Conservation (phyloP, 2,113 vertebrate species). For the Pitta sordida region DNA sequence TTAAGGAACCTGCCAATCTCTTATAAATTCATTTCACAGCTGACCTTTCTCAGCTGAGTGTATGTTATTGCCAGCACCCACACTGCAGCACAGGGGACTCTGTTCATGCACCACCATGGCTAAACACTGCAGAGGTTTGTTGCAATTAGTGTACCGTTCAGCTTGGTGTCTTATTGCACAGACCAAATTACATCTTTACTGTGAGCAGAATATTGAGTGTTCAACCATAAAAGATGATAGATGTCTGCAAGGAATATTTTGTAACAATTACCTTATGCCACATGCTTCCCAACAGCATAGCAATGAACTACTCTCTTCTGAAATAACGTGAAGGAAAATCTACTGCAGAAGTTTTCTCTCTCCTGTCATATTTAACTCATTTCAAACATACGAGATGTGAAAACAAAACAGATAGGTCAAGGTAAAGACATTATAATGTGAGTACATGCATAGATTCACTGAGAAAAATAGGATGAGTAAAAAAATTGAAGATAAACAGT, state of each 20-base stretch:
- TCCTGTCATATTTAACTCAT: not conserved
- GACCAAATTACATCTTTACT: not conserved
- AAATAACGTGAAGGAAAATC: not conserved
- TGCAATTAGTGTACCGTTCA: not conserved
- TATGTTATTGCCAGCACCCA: not conserved
- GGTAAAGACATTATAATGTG: not conserved
- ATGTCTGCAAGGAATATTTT: constrained; percentile 1
- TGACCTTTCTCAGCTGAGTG: not conserved
- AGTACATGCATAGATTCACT: not conserved
- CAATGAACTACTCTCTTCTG: not conserved
- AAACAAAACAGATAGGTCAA: not conserved
- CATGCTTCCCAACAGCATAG: not conserved
- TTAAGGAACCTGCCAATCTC: not conserved
- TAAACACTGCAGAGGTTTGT: not conserved
- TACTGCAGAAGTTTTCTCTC: not conserved
- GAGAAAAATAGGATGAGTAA: not conserved
- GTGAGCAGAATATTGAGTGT: constrained; percentile 5
- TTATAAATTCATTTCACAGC: not conserved
- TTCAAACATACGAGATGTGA: not conserved
- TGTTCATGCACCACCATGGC: not conserved
- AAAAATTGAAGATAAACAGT: not conserved
- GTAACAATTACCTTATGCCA: not conserved
- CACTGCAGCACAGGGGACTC: rapidly evolving
- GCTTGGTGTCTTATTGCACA: not conserved
- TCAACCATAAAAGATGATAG: not conserved